Conservation (phyloP, 2,888 invertebrate genomes). For the Globia sparganii region DNA sequence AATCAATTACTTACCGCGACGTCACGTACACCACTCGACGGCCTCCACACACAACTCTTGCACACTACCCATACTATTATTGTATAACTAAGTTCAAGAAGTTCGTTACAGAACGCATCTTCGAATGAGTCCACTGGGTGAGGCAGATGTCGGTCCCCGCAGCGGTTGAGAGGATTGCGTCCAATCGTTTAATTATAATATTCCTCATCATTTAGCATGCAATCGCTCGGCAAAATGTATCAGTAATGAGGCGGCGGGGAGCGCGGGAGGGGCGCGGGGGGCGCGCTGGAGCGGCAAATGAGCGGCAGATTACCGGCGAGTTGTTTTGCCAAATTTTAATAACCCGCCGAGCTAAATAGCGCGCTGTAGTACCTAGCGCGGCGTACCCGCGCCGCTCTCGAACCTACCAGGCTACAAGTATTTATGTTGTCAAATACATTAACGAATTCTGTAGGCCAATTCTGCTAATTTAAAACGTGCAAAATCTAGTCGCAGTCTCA, state of each 20-base stretch:
- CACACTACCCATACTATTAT: background rate
- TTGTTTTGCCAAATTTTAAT: slow-evolving; percentile 62
- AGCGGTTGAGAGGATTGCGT: slow-evolving; percentile 1
- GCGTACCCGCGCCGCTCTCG: background rate
- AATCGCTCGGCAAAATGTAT: slow-evolving; percentile 50
- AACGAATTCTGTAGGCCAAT: background rate
- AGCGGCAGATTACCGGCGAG: slow-evolving; percentile 60
- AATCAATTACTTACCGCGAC: slow-evolving; percentile 44
- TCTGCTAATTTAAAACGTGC: too few species aligned
- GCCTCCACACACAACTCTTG: background rate
- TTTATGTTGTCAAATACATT: slow-evolving; percentile 10
- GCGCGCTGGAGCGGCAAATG: slow-evolving; percentile 61
- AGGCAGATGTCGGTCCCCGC: background rate
- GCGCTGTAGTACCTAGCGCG: slow-evolving; percentile 1
- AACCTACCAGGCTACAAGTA: background rate
- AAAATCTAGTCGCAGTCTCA: too few species aligned
- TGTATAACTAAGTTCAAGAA: slow-evolving; percentile 4
- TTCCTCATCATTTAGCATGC: slow-evolving; percentile 43
- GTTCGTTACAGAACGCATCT: background rate
- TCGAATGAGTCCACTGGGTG: background rate
- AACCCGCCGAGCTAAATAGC: slow-evolving; percentile 43
- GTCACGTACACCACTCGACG: slow-evolving; percentile 37
- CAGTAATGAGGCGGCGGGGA: slow-evolving; percentile 44
- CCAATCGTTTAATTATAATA: slow-evolving; percentile 37
- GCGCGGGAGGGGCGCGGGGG: too few species aligned